Percentiles rank a stretch among this genome's conserved stretches.
phyloP scores from a whole-genome alignment of 2,888 invertebrate species.

The Caenorhabditis virilis region DNA sequence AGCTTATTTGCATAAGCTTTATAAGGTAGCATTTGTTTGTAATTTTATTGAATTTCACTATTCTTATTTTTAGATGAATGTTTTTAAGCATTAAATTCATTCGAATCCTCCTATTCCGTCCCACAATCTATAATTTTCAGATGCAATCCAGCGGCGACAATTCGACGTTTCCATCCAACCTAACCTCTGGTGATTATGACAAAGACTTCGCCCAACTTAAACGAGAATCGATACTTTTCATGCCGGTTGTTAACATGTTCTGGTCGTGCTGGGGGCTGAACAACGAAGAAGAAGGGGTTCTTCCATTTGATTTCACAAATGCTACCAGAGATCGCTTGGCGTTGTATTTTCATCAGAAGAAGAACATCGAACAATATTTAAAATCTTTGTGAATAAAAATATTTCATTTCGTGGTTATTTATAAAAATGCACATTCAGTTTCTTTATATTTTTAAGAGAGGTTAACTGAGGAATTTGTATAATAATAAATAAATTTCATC shows the following conservation, averaged over 20 bases:
- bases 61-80: too few relatives aligned
- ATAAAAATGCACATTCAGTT: too few relatives aligned
- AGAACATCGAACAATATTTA: constrained; percentile 37
- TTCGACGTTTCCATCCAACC: constrained; percentile 47
- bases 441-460: too few relatives aligned
- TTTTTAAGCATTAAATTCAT: too few relatives aligned
- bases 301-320: constrained; percentile 45
- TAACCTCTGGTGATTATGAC: constrained; percentile 43
- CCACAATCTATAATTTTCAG: constrained; percentile 31
- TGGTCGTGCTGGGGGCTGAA: constrained; percentile 54
- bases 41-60: constrained; percentile 2
- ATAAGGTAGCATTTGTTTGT: constrained; percentile 26
- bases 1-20: constrained; percentile 48
- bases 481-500: too few relatives aligned
- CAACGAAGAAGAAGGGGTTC: constrained; percentile 51
- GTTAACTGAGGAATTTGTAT: too few relatives aligned
- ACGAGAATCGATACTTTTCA: constrained; percentile 48
- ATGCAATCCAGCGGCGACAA: constrained; percentile 37
- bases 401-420: too few relatives aligned
- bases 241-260: constrained; percentile 54
- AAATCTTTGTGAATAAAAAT: neutral
- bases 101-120: too few relatives aligned
- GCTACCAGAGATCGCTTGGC: constrained; percentile 54
- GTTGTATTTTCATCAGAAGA: constrained; percentile 49
- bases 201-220: constrained; percentile 41